Conservation (phyloP, 2,888 invertebrate species). For the Elmis aenea region DNA sequence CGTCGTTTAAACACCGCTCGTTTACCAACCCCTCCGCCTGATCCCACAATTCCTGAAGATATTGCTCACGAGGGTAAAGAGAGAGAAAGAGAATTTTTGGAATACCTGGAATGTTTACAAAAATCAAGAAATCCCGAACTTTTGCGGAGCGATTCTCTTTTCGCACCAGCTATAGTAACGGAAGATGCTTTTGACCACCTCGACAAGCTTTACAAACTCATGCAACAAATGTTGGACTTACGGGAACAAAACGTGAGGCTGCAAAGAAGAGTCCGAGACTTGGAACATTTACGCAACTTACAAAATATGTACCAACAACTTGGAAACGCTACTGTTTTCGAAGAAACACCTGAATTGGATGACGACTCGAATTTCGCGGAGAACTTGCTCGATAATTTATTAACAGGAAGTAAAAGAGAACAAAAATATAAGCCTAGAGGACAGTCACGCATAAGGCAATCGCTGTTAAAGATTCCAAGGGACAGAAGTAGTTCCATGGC, state of each 20-base stretch:
- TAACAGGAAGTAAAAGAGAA: constrained; percentile 48
- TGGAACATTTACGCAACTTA: constrained; percentile 65
- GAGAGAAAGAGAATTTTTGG: constrained; percentile 46
- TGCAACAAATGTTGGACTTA: constrained; percentile 70
- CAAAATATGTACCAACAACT: constrained; percentile 55
- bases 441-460: constrained; percentile 44
- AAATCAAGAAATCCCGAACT: constrained; percentile 24
- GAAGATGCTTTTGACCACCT: constrained; percentile 71
- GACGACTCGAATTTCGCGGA: constrained; percentile 58
- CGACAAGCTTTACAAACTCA: constrained; percentile 69
- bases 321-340: constrained; percentile 40
- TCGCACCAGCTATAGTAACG: constrained; percentile 54
- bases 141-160: constrained; percentile 51
- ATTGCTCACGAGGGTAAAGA: constrained; percentile 21
- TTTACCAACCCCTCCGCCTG: constrained; percentile 48
- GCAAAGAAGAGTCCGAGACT: constrained; percentile 63
- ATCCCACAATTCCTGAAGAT: constrained; percentile 32
- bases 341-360: constrained; percentile 56
- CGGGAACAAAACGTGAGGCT: constrained; percentile 67
- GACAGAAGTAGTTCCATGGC: constrained; percentile 54
- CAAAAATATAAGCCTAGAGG: constrained; percentile 27
- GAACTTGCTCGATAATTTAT: constrained; percentile 60
- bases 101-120: constrained; percentile 46
- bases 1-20: no score
- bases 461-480: constrained; percentile 55